phyloP scores from a whole-genome alignment of 2,113 vertebrate genomes.

The Melospiza georgiana region DNA sequence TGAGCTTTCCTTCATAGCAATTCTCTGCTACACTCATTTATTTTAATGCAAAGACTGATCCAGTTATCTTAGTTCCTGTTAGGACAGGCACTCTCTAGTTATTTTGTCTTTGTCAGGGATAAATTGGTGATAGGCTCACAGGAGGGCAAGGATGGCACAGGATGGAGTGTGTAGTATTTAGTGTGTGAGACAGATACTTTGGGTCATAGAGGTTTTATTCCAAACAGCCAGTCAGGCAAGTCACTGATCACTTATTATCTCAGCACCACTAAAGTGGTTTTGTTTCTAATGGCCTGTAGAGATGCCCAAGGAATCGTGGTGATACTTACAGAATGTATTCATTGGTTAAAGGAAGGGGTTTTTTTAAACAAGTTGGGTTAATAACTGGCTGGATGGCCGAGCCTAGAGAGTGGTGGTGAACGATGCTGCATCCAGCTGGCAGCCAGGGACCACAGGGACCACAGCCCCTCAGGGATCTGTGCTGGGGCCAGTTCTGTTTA shows the following conservation, averaged over 20 bases:
- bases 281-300: neutral
- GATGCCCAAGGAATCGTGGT: neutral
- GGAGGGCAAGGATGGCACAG: rapidly evolving
- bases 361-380: neutral
- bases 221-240: neutral
- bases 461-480: neutral
- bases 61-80: neutral
- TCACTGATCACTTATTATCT: neutral
- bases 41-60: neutral
- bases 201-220: neutral
- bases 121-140: neutral
- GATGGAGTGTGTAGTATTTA: neutral
- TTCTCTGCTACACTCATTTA: neutral
- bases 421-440: neutral
- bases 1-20: neutral
- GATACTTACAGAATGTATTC: neutral
- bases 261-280: neutral
- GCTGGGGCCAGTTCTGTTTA: neutral
- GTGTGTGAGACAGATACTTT: rapidly evolving
- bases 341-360: neutral
- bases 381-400: neutral
- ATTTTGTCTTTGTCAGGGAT: neutral
- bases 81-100: neutral
- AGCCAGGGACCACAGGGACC: neutral
- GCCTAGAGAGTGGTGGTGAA: neutral